Evolutionary conservation across 2,113 vertebrate species (phyloP), one percentile per base, ranked within the genome.

Genomic region (Crotalus viridis): DNA sequence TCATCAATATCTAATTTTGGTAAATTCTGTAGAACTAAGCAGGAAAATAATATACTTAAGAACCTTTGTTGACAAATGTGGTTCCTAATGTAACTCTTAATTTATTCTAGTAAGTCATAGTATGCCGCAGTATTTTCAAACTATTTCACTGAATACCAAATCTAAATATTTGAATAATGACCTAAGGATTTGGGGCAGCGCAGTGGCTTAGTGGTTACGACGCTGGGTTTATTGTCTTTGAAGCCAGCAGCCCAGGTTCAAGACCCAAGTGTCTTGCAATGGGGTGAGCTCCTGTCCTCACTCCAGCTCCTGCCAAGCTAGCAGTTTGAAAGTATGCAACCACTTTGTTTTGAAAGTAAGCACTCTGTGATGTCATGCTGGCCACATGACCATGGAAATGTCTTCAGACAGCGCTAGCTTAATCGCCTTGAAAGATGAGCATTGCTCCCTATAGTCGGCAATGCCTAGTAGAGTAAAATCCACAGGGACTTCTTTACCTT

Each of bases 121-220:
- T 88, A 33, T 88, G 26, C 2, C 1, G 2, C 46, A 88, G n/a
- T 22, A 88, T 39, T 33, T 88, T 56, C 28, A 15, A 39, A 55
- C n/a, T 93, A 95, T 22, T 95, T 96, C 92, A 95, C 86, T 10
- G 33, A 92, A 91, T 59, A 74, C 94, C 91, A 91, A 95, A 94
- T 61, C 9, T 57, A 74, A 94, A 59, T 85, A 43, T 46, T 61
- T 3, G 0, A 93, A 89, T 55, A 87, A 55, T 95, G 94, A 94
- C 88, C 92, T 48, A 95, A 96, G 95, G 93, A 21, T 33, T 69
- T 69, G 28, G 64, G 64, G 12, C 0, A 1, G 64, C 0, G 1
- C 0, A 12, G 28, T 69, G 28, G 10, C 61, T 69, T 28, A 69
- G 12, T 5, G 4, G 61, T 69, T n/a, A 15, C n/a, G 28, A 69